Evolutionary conservation across 2,888 invertebrate species (phyloP).

Genomic region (Cheilosia soror): DNA sequence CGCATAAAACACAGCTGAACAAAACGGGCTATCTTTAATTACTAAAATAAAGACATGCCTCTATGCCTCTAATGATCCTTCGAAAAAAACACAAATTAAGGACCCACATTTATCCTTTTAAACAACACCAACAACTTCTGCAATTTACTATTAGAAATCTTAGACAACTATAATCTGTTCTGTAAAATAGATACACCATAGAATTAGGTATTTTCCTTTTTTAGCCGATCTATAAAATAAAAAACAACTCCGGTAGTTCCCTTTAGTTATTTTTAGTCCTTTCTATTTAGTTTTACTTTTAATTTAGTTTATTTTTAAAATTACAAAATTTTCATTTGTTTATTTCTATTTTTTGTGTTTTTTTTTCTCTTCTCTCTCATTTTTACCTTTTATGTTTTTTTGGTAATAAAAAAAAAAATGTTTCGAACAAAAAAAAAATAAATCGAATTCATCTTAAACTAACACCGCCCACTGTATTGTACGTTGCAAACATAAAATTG

Average conservation of each 20-base stretch:
- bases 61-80: too few species aligned
- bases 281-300: constrained; percentile 16
- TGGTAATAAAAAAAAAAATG: constrained; percentile 62
- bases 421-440: constrained; percentile 51
- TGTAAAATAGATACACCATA: constrained; percentile 10
- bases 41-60: too few species aligned
- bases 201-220: constrained; percentile 1
- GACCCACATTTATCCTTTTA: background rate
- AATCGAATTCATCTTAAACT: constrained; percentile 63
- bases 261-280: constrained; percentile 15
- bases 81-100: too few species aligned
- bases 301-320: constrained; percentile 22
- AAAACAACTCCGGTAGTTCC: constrained; percentile 41
- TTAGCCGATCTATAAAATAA: constrained; percentile 1
- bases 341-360: constrained; percentile 47
- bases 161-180: background rate
- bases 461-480: constrained; percentile 59
- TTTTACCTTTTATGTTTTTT: constrained; percentile 62
- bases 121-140: constrained; percentile 50
- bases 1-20: too few species aligned
- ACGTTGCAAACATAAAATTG: constrained; percentile 52
- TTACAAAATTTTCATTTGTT: constrained; percentile 43
- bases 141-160: background rate
- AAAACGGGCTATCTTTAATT: too few species aligned
- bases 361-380: constrained; percentile 54